These are phyloP conservation scores for Martes flavigula DNA, from an alignment of 2,797 vertebrate genomes.

Conservation along the genomic window DNA sequence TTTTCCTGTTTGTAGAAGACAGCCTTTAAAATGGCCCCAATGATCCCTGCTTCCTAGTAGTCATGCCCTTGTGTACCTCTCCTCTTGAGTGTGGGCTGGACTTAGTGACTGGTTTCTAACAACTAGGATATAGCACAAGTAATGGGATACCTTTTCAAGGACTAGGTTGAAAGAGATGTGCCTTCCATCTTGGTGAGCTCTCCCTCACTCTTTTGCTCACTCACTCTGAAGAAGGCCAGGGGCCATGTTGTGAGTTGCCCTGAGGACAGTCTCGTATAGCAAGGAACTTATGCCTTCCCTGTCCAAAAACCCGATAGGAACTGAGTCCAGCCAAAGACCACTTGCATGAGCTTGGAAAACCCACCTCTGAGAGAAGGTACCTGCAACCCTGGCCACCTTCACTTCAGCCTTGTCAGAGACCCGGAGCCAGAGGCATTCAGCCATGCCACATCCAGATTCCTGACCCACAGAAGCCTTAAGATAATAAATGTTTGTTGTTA, in stretches of 20 bases:
- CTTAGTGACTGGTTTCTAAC: background rate
- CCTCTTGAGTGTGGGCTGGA: background rate
- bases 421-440: background rate
- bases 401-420: background rate
- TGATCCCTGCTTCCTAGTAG: background rate
- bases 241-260: background rate
- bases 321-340: background rate
- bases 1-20: background rate
- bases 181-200: background rate
- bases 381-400: background rate
- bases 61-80: background rate
- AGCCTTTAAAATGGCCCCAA: background rate
- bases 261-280: background rate
- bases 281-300: background rate
- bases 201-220: background rate
- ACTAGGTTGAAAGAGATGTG: background rate
- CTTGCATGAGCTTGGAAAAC: background rate
- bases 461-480: background rate
- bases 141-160: background rate
- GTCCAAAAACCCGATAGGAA: background rate
- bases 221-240: background rate
- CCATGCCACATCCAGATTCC: background rate
- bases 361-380: background rate
- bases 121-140: background rate
- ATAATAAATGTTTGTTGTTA: background rate